A percentile compares a stretch with the other conserved stretches of the same genome.
These are phyloP conservation scores for Microhierax caerulescens DNA, from an alignment of 2,797 vertebrate genomes.

Conservation along the genomic window DNA sequence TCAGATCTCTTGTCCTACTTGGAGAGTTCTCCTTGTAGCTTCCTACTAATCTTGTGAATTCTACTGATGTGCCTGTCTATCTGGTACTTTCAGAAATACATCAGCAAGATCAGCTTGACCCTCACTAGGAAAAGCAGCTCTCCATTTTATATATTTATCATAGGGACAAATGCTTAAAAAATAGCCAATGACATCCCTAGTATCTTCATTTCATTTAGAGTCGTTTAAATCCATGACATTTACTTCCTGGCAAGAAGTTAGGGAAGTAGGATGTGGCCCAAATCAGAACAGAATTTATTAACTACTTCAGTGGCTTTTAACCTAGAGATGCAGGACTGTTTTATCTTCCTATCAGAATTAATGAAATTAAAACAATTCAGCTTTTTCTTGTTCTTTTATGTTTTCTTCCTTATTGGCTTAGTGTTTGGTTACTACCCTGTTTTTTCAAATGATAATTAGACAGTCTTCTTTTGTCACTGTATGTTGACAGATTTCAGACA, in stretches of 20 bases:
- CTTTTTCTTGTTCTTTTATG: not conserved
- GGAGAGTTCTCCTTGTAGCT: not conserved
- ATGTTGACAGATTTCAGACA: slow-evolving; percentile 19
- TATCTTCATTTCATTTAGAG: not conserved
- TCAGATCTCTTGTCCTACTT: not conserved
- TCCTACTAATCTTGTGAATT: not conserved
- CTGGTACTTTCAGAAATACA: not conserved
- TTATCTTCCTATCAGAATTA: not conserved
- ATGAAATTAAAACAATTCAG: not conserved
- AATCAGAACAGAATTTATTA: not conserved
- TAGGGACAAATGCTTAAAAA: not conserved
- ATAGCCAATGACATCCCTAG: not conserved
- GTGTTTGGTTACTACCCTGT: not conserved
- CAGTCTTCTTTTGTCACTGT: slow-evolving; percentile 9
- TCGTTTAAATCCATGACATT: not conserved
- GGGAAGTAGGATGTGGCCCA: not conserved
- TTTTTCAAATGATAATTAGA: not conserved
- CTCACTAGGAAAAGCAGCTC: not conserved
- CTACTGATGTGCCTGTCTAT: not conserved
- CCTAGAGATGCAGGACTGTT: not conserved
- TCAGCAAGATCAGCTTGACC: not conserved
- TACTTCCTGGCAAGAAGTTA: not conserved
- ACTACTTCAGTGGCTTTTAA: not conserved
- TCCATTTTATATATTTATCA: not conserved
- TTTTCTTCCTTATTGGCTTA: not conserved